phyloP scores from a whole-genome alignment of 2,113 vertebrate genomes.

The Hymenochirus boettgeri region DNA sequence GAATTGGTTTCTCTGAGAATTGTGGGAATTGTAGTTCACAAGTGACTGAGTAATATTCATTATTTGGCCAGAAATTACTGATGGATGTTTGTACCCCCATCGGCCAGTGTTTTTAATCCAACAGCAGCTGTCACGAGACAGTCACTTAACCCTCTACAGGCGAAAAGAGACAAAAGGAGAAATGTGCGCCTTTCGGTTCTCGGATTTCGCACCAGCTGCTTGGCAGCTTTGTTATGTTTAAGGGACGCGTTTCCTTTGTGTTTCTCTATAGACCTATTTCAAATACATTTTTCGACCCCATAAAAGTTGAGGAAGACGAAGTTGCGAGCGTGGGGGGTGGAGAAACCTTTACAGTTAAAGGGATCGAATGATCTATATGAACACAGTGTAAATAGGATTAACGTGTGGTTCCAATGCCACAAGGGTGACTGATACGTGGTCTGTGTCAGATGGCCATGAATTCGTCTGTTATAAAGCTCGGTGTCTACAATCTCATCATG shows the following conservation, averaged over 20 bases:
- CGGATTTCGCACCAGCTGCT: slow-evolving; percentile 66
- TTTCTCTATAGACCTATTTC: slow-evolving; percentile 49
- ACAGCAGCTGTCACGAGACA: slow-evolving; percentile 62
- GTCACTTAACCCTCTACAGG: slow-evolving; percentile 52
- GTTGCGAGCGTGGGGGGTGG: slow-evolving; percentile 22
- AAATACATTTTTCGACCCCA: slow-evolving; percentile 39
- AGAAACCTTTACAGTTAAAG: not conserved
- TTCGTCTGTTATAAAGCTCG: too few relatives aligned
- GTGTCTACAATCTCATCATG: too few relatives aligned
- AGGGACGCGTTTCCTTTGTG: slow-evolving; percentile 48
- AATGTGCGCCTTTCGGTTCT: slow-evolving; percentile 44
- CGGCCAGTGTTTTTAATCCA: slow-evolving; percentile 54
- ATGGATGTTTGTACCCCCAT: slow-evolving; percentile 45
- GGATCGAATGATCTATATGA: not conserved
- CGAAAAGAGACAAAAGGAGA: slow-evolving; percentile 45
- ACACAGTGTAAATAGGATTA: not conserved
- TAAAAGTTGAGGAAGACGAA: slow-evolving; percentile 41
- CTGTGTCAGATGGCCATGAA: too few relatives aligned
- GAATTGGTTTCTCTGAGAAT: too few relatives aligned
- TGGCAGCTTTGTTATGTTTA: slow-evolving; percentile 49
- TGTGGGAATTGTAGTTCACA: too few relatives aligned
- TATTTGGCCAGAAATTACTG: slow-evolving; percentile 36
- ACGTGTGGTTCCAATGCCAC: not conserved
- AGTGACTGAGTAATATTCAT: too few relatives aligned
- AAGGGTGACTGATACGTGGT: slow-evolving; percentile 7